Conservation (phyloP, 1,140 invertebrate genomes). For the Drosophila subpulchrella region DNA sequence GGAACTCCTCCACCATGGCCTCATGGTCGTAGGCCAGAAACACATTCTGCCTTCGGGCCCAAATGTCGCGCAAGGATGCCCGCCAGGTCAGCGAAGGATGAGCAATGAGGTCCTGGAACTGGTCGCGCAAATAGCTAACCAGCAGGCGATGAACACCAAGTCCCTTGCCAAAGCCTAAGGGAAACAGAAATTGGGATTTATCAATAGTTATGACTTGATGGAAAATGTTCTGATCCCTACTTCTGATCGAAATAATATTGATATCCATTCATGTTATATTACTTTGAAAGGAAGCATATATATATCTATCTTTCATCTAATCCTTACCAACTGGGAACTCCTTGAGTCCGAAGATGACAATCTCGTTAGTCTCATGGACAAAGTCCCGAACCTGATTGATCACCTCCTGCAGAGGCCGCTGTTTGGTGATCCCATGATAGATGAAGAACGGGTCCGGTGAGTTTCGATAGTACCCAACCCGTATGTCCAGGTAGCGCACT, state of each 20-base stretch:
- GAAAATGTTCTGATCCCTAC: neutral
- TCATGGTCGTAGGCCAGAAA: conserved; percentile 87
- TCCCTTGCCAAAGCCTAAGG: conserved; percentile 83
- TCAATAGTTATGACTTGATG: too few relatives aligned
- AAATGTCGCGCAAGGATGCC: conserved; percentile 85
- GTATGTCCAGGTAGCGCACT: conserved; percentile 87
- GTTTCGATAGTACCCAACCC: conserved; percentile 86
- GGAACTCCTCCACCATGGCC: conserved; percentile 72
- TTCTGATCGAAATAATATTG: neutral
- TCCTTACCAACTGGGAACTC: conserved; percentile 86
- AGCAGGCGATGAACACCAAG: conserved; percentile 85
- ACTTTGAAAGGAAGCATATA: too few relatives aligned
- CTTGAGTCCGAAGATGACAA: conserved; percentile 88
- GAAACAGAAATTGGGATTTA: too few relatives aligned
- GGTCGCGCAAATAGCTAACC: conserved; percentile 85
- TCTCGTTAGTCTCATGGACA: conserved; percentile 87
- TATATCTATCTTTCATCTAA: too few relatives aligned
- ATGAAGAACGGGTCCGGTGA: conserved; percentile 85
- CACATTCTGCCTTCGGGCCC: conserved; percentile 85
- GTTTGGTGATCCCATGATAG: conserved; percentile 86
- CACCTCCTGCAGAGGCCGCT: conserved; percentile 85
- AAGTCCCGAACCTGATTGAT: conserved; percentile 86
- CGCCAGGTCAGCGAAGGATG: conserved; percentile 85
- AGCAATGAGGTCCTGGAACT: conserved; percentile 85
- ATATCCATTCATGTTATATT: too few relatives aligned